Evolutionary conservation across 2,888 invertebrate species (phyloP).

Genomic region (Apamea sordens): DNA sequence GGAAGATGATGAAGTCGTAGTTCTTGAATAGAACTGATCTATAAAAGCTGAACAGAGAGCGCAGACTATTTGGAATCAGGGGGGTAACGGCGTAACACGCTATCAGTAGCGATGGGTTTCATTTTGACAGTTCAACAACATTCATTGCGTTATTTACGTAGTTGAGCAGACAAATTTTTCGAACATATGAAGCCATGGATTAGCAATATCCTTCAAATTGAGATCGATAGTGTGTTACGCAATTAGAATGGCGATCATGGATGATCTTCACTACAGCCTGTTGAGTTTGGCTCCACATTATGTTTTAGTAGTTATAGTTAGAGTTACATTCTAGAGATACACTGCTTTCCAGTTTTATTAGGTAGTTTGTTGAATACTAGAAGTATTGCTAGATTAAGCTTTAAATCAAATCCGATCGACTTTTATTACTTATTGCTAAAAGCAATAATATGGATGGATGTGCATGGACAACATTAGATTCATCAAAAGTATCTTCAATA

Average conservation of each 20-base stretch:
- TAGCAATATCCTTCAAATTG: too few species aligned
- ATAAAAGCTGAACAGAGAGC: neutral
- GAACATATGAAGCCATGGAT: too few species aligned
- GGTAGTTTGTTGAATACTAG: too few species aligned
- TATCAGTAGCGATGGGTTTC: too few species aligned
- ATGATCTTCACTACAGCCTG: neutral
- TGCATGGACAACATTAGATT: neutral
- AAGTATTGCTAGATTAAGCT: neutral
- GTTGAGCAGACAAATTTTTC: too few species aligned
- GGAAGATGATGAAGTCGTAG: too few species aligned
- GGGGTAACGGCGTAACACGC: too few species aligned
- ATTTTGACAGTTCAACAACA: too few species aligned
- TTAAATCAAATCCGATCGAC: neutral
- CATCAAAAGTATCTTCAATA: slow-evolving; percentile 5
- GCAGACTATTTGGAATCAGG: neutral
- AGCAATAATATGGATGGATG: neutral
- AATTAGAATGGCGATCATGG: too few species aligned
- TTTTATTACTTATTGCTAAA: neutral
- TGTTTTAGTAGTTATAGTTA: neutral
- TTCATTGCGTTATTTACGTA: too few species aligned
- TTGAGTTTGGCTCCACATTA: neutral
- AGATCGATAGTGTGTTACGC: too few species aligned
- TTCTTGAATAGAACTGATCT: too few species aligned
- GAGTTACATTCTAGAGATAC: neutral
- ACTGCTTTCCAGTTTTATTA: neutral